Evolutionary conservation across 1,140 invertebrate species (phyloP).

Genomic region (Chrysomallon squamiferum): DNA sequence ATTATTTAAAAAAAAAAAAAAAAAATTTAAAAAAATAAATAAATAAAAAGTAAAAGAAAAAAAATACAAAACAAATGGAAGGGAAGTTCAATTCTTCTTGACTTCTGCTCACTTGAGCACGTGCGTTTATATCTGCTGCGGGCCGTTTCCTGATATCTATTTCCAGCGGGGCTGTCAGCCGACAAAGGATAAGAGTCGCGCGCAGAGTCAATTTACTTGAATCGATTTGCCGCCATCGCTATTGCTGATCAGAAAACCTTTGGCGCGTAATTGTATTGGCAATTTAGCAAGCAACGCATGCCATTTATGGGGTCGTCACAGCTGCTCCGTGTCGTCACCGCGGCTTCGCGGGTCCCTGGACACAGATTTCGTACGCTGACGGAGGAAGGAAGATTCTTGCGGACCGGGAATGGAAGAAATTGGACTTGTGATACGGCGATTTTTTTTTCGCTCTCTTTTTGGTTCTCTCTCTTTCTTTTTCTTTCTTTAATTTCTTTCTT

Average conservation of each 20-base stretch:
- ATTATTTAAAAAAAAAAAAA: no score
- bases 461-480: neutral
- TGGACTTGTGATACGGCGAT: no score
- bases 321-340: neutral
- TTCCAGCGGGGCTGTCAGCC: constrained; percentile 20
- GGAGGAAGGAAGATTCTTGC: neutral
- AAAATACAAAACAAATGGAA: no score
- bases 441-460: neutral
- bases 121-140: constrained; percentile 21
- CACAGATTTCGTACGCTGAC: neutral
- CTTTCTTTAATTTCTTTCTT: neutral
- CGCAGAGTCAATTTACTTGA: constrained; percentile 20
- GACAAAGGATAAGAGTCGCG: constrained; percentile 3
- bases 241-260: neutral
- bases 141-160: constrained; percentile 19
- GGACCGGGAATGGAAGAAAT: neutral
- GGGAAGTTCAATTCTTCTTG: no score
- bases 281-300: constrained; percentile 11
- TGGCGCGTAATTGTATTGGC: constrained; percentile 4
- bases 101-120: constrained; percentile 11
- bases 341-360: neutral
- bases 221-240: constrained; percentile 7
- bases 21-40: no score
- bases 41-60: no score
- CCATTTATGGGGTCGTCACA: neutral